Evolutionary conservation across 2,797 vertebrate genomes (phyloP).

Genomic region (Chaunax sp.): DNA sequence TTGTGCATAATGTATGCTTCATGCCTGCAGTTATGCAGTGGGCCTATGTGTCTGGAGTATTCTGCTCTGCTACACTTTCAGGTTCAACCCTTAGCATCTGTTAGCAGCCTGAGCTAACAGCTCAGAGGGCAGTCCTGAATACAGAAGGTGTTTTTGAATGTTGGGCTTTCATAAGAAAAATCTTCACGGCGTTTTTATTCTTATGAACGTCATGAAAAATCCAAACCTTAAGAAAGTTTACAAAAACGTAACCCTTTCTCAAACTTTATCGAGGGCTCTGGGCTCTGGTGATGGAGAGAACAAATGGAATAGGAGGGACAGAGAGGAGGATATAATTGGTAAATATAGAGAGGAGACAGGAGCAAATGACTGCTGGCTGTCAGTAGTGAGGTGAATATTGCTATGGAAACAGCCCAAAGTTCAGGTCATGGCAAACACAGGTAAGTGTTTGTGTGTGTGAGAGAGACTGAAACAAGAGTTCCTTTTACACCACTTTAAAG

Average conservation of each 20-base stretch:
- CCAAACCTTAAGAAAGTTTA: too few species aligned
- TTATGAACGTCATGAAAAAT: too few species aligned
- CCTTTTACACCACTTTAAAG: conserved; percentile 3
- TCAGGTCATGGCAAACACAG: conserved; percentile 73
- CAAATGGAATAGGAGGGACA: conserved; percentile 9
- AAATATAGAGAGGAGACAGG: conserved; percentile 16
- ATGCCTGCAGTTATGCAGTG: conserved; percentile 2
- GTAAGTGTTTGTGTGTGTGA: conserved; percentile 37
- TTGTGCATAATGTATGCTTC: conserved; percentile 7
- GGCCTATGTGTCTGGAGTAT: neutral
- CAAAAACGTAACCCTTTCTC: too few species aligned
- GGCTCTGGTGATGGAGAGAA: neutral
- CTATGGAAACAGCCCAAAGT: conserved; percentile 80
- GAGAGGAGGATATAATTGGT: conserved; percentile 7
- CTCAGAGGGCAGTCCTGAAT: too few species aligned
- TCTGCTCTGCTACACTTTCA: neutral
- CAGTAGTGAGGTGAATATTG: conserved; percentile 56
- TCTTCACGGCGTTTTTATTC: too few species aligned
- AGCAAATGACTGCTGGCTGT: conserved; percentile 35
- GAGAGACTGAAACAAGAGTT: neutral
- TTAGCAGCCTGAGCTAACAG: too few species aligned
- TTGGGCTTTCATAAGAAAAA: too few species aligned
- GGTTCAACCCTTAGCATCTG: too few species aligned
- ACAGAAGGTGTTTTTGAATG: too few species aligned
- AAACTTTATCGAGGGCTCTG: neutral